Conservation (phyloP, 2,797 vertebrate genomes). For the Crypturellus tataupa region DNA sequence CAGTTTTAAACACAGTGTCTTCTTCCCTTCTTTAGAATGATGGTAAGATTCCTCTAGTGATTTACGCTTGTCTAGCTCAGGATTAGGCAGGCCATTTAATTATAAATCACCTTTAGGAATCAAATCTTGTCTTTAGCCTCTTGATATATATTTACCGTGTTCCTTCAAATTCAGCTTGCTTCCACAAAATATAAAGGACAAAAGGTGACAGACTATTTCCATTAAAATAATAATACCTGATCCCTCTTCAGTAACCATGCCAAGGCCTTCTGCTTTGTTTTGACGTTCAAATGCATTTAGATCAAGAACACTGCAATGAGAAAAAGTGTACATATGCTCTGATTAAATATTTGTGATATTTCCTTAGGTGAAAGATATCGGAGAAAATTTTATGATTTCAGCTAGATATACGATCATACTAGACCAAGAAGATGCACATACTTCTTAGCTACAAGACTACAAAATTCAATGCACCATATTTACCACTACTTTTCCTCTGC, state of each 20-base stretch:
- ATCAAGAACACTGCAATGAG: slow-evolving; percentile 89
- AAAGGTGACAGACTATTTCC: neutral
- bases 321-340: neutral
- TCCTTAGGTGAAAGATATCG: neutral
- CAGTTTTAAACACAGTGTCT: neutral
- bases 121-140: neutral
- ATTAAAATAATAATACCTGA: slow-evolving; percentile 85
- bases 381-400: neutral
- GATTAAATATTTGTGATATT: neutral
- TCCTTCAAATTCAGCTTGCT: neutral
- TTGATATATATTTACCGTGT: neutral
- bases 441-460: neutral
- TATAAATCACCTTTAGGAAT: neutral
- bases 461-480: neutral
- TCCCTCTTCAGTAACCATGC: slow-evolving; percentile 97
- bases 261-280: slow-evolving; percentile 97
- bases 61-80: neutral
- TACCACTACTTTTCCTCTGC: neutral
- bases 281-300: slow-evolving; percentile 96
- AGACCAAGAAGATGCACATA: neutral
- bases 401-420: neutral
- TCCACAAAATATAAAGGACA: neutral
- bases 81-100: neutral
- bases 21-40: neutral
- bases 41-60: neutral